Percentiles rank a stretch among this genome's conserved stretches.
These are phyloP conservation scores for Phaethornis superciliosus DNA, from an alignment of 2,113 vertebrate genomes.

Conservation along the genomic window DNA sequence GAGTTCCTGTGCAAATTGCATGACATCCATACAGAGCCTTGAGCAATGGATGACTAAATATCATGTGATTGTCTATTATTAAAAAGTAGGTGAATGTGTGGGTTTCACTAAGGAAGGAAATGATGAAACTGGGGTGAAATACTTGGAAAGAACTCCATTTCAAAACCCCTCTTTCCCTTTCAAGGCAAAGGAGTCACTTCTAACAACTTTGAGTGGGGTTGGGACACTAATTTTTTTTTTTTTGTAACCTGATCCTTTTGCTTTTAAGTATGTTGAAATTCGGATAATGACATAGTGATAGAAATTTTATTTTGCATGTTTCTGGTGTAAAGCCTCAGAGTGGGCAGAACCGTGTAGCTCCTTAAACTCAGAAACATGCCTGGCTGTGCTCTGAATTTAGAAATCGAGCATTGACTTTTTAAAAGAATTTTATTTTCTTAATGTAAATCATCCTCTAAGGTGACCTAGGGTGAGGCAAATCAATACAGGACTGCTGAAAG, in stretches of 20 bases:
- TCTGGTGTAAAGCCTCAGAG: background rate
- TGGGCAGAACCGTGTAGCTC: background rate
- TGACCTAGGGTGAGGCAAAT: conserved; percentile 42
- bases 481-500: conserved; percentile 49
- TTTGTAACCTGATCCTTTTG: background rate
- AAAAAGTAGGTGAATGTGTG: conserved; percentile 32
- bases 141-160: conserved; percentile 19
- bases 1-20: background rate
- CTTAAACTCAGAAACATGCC: background rate
- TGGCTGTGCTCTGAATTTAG: conserved; percentile 59
- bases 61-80: conserved; percentile 48
- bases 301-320: background rate
- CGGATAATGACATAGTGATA: background rate
- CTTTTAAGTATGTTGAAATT: background rate
- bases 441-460: conserved; percentile 57
- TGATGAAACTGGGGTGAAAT: conserved; percentile 24
- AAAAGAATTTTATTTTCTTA: conserved; percentile 54
- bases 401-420: conserved; percentile 26
- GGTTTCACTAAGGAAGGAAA: conserved; percentile 42
- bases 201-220: background rate
- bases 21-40: background rate
- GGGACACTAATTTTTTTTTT: no score
- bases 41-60: conserved; percentile 43
- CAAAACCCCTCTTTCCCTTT: background rate
- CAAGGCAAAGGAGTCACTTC: background rate